Evolutionary conservation across 2,888 invertebrate genomes (phyloP), one percentile per base, ranked within the genome.

Genomic region (Chrysolina haemoptera): DNA sequence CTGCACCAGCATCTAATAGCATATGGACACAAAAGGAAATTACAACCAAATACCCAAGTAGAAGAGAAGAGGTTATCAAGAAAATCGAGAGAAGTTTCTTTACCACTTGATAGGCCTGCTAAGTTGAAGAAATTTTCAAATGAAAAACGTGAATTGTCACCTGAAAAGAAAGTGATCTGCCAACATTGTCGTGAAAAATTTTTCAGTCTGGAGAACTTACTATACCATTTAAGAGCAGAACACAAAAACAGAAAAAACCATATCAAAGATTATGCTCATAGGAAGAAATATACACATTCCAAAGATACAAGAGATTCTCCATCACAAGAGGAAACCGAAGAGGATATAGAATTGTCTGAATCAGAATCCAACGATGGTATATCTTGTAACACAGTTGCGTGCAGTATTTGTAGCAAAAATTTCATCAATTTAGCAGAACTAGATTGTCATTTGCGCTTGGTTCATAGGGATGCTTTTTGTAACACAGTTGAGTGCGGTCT

Each of bases 181-280:
- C 27, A n/a, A 16, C 59, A 59, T 35, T 59, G 59, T 35, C 22
- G 35, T n/a, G 16, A 16, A 27, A 59, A 14, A 27, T 59, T 59
- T 59, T 35, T 35, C n/a, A 59, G 27, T 8, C 16, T 59, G 22
- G 59, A 59, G 14, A 16, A 59, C n/a, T n/a, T 59, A 2, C 10
- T 59, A 14, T 59, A 16, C n/a, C 59, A 59, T 35, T 59, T 59
- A n/a, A 59, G 59, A 59, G 59, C 59, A 59, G 59, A 59, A 35
- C 59, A 59, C 10, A 35, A 16, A n/a, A 1, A 14, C n/a, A 22
- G 59, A 27, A 59, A 59, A 22, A 14, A 27, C 1, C 14, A 14
- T 59, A 22, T 6, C 22, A 11, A 55, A 9, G 20, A 55, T 22
- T 55, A 6, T 22, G 20, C 2, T 18, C 55, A 20, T 11, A 22